phyloP scores from a whole-genome alignment of 2,888 invertebrate genomes.

The Pseudococcus jackbeardsleyi region DNA sequence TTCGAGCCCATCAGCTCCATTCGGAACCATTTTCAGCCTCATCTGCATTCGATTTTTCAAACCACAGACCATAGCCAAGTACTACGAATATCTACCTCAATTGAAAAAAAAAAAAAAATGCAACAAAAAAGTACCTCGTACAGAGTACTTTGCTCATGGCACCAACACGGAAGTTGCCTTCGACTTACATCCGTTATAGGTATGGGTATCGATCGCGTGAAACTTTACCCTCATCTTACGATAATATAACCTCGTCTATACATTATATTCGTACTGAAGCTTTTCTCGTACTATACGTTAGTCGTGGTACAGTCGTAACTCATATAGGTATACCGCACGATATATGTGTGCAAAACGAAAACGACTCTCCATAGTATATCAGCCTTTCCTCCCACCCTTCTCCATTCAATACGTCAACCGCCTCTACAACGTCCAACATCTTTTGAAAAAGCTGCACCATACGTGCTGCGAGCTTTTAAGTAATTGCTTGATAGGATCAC shows the following conservation, averaged over 20 bases:
- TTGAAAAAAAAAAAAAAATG: background rate
- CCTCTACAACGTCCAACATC: no score
- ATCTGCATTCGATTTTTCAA: background rate
- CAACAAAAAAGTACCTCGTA: background rate
- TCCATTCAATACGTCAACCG: no score
- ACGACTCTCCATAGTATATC: no score
- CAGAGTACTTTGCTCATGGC: background rate
- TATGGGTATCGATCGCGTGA: conserved; percentile 22
- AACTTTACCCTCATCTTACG: conserved; percentile 25
- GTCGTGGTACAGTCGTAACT: background rate
- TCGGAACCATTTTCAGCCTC: background rate
- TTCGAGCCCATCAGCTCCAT: background rate
- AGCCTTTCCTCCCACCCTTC: no score
- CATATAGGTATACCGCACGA: background rate
- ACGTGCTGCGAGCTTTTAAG: background rate
- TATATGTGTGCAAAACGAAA: no score
- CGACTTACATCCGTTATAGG: conserved; percentile 15
- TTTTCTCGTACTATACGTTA: background rate
- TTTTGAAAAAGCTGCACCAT: background rate
- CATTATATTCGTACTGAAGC: background rate
- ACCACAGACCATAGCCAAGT: no score
- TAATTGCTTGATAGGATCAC: conserved; percentile 5
- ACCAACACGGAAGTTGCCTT: conserved; percentile 11
- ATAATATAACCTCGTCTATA: background rate
- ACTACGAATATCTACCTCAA: no score